Evolutionary conservation across 1,140 invertebrate genomes (phyloP).

Genomic region (Mamestra configurata): DNA sequence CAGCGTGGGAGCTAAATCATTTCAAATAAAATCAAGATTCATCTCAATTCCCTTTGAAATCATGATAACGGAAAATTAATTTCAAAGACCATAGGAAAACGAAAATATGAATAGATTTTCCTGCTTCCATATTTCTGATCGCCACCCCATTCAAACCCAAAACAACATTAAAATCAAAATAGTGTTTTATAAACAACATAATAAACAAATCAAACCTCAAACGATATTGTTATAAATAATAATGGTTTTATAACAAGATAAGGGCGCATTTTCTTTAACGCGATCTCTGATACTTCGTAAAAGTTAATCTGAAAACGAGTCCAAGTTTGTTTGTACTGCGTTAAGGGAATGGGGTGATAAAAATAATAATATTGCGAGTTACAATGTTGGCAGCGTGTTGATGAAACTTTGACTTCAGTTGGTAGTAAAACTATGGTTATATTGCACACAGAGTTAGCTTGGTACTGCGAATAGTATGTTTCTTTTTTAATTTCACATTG

Average conservation of each 20-base stretch:
- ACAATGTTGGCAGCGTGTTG: constrained; percentile 26
- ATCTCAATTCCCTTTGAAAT: neutral
- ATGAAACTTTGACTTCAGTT: constrained; percentile 29
- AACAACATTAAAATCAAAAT: neutral
- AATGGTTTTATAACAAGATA: constrained; percentile 15
- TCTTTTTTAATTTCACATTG: too few relatives aligned
- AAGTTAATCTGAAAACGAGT: constrained; percentile 21
- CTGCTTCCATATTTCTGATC: too few relatives aligned
- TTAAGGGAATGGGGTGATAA: constrained; percentile 34
- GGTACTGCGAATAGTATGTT: neutral
- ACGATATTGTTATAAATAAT: neutral
- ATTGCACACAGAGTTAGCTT: neutral
- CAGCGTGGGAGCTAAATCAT: too few relatives aligned
- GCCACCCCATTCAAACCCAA: too few relatives aligned
- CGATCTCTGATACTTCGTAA: constrained; percentile 3
- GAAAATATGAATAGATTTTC: too few relatives aligned
- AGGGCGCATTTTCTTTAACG: constrained; percentile 7
- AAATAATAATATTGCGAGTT: constrained; percentile 28
- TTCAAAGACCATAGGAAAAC: too few relatives aligned
- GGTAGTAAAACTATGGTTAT: neutral
- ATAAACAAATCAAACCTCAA: constrained; percentile 30
- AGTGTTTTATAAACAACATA: constrained; percentile 12
- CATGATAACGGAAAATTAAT: neutral
- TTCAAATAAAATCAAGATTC: too few relatives aligned
- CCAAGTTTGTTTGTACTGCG: constrained; percentile 16